Percentiles rank a stretch among this genome's conserved stretches.
Conservation (phyloP, 2,113 vertebrate species). For the Osmerus eperlanus region DNA sequence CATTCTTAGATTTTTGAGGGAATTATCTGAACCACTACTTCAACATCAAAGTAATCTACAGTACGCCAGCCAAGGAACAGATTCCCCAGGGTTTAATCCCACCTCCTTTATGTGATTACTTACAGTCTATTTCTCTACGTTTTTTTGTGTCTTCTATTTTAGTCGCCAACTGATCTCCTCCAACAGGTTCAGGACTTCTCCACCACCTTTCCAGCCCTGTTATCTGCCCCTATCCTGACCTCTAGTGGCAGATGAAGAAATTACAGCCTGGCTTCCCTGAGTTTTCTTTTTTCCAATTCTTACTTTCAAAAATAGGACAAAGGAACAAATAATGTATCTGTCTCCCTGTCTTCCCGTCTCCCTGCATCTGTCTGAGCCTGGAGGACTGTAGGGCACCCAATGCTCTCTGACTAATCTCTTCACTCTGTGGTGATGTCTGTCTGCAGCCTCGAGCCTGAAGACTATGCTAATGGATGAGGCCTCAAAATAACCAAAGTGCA, state of each 20-base stretch:
- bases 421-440: neutral
- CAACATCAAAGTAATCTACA: too few species aligned
- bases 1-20: too few species aligned
- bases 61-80: too few species aligned
- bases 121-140: too few species aligned
- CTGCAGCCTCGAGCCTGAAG: slow-evolving; percentile 9
- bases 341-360: neutral
- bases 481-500: neutral
- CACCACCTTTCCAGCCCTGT: neutral
- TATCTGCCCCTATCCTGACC: slow-evolving; percentile 25
- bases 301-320: too few species aligned
- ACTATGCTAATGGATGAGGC: neutral
- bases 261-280: too few species aligned
- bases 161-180: neutral
- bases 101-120: too few species aligned
- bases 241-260: slow-evolving; percentile 42
- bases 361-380: neutral
- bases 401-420: neutral
- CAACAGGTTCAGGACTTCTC: neutral
- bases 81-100: too few species aligned
- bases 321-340: too few species aligned
- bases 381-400: neutral
- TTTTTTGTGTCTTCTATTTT: neutral
- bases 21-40: too few species aligned
- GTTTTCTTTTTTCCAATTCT: too few species aligned